Conservation (phyloP, 2,888 invertebrate species). For the Cerceris rybyensis region DNA sequence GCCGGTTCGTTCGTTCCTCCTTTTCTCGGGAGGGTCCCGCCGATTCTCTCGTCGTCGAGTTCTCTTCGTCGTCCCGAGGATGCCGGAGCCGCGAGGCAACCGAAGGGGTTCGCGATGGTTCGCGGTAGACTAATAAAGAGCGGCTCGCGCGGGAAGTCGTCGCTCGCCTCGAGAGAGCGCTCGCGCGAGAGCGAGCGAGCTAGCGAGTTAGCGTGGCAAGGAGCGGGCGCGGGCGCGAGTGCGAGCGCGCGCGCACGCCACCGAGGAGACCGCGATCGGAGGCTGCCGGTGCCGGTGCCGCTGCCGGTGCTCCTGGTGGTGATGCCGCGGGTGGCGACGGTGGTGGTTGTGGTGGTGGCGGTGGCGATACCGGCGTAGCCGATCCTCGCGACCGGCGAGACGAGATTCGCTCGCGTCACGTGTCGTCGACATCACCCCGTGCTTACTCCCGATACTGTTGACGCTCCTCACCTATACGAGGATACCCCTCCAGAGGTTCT, state of each 20-base stretch:
- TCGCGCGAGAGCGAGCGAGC: conserved; percentile 51
- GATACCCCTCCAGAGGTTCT: conserved; percentile 25
- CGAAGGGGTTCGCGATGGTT: conserved; percentile 79
- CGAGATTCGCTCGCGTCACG: conserved; percentile 78
- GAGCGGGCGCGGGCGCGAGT: conserved; percentile 4
- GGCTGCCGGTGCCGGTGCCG: conserved; percentile 35
- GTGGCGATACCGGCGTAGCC: conserved; percentile 27
- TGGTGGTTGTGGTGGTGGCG: conserved; percentile 17
- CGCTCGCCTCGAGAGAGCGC: conserved; percentile 62
- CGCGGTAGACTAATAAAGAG: conserved; percentile 81
- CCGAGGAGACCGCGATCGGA: conserved; percentile 33
- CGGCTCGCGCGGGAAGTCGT: conserved; percentile 78
- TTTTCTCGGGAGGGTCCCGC: conserved; percentile 25
- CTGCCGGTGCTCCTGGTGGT: conserved; percentile 8
- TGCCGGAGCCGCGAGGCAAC: conserved; percentile 65
- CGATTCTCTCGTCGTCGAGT: background rate
- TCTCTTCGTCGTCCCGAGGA: conserved; percentile 15
- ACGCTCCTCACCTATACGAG: conserved; percentile 61
- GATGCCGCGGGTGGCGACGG: conserved; percentile 9
- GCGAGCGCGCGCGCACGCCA: background rate
- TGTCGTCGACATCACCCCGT: conserved; percentile 78
- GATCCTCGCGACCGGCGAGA: conserved; percentile 62
- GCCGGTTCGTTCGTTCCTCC: conserved; percentile 12
- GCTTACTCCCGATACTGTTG: conserved; percentile 72
- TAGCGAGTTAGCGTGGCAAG: background rate